Conservation (phyloP, 2,888 invertebrate genomes). For the Elmis aenea region DNA sequence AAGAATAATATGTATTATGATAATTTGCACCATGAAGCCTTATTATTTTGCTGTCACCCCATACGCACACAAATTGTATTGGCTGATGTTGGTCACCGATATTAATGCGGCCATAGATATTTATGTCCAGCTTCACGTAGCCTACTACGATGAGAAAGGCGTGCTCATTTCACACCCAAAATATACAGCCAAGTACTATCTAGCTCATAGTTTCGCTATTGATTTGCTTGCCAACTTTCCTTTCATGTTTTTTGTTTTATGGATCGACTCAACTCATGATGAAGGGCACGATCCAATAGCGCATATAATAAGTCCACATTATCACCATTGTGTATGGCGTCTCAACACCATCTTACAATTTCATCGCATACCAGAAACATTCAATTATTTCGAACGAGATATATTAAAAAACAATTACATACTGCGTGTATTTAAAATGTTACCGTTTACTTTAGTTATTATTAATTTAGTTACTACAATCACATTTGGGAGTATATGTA, state of each 20-base stretch:
- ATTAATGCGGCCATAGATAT: constrained; percentile 42
- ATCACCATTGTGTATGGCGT: constrained; percentile 30
- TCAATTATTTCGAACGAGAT: constrained; percentile 13
- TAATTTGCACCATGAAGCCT: constrained; percentile 44
- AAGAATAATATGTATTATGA: constrained; percentile 42
- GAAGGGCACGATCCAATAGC: constrained; percentile 47
- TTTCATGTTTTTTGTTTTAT: constrained; percentile 33
- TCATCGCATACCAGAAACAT: constrained; percentile 17
- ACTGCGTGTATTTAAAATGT: constrained; percentile 13
- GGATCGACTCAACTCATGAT: constrained; percentile 21
- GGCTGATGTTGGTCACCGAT: constrained; percentile 31
- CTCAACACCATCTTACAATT: constrained; percentile 22
- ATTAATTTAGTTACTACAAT: constrained; percentile 13
- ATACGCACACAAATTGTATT: constrained; percentile 33
- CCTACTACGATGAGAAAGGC: constrained; percentile 48
- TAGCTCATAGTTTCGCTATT: constrained; percentile 45
- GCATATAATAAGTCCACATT: constrained; percentile 39
- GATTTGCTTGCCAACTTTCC: constrained; percentile 48
- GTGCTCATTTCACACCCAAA: constrained; percentile 50
- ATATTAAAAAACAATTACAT: constrained; percentile 11
- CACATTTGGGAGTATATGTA: constrained; percentile 10
- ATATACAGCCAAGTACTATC: constrained; percentile 44
- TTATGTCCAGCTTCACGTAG: constrained; percentile 49
- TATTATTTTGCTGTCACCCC: constrained; percentile 48
- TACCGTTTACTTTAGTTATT: constrained; percentile 16